phyloP scores from a whole-genome alignment of 2,888 invertebrate species.

The Clivina fossor region DNA sequence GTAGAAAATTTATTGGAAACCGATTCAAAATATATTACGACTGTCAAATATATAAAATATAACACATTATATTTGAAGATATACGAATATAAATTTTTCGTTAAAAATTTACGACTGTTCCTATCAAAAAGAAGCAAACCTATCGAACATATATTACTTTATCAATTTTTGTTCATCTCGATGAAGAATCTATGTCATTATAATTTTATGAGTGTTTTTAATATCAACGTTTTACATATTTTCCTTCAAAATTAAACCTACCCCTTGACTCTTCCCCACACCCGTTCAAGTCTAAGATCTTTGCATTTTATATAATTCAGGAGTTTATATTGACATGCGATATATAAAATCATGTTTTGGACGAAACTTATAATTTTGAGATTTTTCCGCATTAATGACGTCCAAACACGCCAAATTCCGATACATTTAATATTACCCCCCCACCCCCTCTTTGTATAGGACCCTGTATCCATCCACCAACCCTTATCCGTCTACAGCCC shows the following conservation, averaged over 20 bases:
- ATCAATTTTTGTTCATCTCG: conserved; percentile 25
- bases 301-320: conserved; percentile 23
- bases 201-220: conserved; percentile 27
- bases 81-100: too few species aligned
- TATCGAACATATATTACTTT: conserved; percentile 2
- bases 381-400: conserved; percentile 49
- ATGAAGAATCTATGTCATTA: conserved; percentile 16
- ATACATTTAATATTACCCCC: conserved; percentile 34
- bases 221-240: conserved; percentile 23
- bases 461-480: too few species aligned
- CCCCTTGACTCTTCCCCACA: neutral
- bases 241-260: conserved; percentile 19
- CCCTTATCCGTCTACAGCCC: too few species aligned
- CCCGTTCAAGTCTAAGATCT: neutral
- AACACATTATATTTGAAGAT: too few species aligned
- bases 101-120: neutral
- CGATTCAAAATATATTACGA: too few species aligned
- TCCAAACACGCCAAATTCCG: conserved; percentile 45
- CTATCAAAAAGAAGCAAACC: conserved; percentile 15
- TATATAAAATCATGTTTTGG: conserved; percentile 49
- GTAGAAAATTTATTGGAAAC: too few species aligned
- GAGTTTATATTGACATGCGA: conserved; percentile 48
- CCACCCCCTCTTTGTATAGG: conserved; percentile 17
- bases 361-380: conserved; percentile 49
- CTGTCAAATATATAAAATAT: too few species aligned